Conservation (phyloP, 2,888 invertebrate genomes). For the Pheosia tremula region DNA sequence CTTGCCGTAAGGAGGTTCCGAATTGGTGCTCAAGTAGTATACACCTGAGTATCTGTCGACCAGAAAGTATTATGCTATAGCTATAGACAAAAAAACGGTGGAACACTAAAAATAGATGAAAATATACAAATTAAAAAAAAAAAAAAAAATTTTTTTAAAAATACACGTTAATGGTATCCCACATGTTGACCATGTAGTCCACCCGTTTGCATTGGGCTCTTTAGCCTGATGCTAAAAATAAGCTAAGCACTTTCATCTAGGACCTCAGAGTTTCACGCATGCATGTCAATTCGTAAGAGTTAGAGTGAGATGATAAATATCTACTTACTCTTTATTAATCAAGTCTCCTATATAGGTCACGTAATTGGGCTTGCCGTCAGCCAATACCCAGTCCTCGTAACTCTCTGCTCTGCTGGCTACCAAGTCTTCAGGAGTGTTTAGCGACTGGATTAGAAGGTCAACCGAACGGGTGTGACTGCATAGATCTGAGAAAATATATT, state of each 20-base stretch:
- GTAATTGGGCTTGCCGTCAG: constrained; percentile 7
- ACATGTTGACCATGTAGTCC: too few relatives aligned
- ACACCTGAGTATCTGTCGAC: constrained; percentile 44
- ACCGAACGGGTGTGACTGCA: constrained; percentile 76
- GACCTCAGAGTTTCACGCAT: too few relatives aligned
- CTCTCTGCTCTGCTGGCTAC: constrained; percentile 56
- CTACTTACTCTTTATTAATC: constrained; percentile 30
- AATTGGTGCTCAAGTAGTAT: constrained; percentile 45
- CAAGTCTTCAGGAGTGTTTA: constrained; percentile 30
- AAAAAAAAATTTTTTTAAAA: too few relatives aligned
- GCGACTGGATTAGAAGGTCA: constrained; percentile 68
- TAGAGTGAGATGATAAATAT: neutral
- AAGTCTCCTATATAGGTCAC: constrained; percentile 27
- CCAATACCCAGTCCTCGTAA: constrained; percentile 64
- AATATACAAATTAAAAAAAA: too few relatives aligned
- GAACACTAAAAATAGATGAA: too few relatives aligned
- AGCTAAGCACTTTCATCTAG: too few relatives aligned
- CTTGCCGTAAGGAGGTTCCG: constrained; percentile 35
- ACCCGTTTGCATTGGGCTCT: too few relatives aligned
- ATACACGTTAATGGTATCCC: too few relatives aligned
- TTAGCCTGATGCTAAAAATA: too few relatives aligned
- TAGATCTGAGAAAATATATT: constrained; percentile 48
- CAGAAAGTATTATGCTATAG: too few relatives aligned
- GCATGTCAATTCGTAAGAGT: too few relatives aligned
- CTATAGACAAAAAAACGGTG: too few relatives aligned